Evolutionary conservation across 1,140 invertebrate species (phyloP).

Genomic region (Ceratitis capitata): DNA sequence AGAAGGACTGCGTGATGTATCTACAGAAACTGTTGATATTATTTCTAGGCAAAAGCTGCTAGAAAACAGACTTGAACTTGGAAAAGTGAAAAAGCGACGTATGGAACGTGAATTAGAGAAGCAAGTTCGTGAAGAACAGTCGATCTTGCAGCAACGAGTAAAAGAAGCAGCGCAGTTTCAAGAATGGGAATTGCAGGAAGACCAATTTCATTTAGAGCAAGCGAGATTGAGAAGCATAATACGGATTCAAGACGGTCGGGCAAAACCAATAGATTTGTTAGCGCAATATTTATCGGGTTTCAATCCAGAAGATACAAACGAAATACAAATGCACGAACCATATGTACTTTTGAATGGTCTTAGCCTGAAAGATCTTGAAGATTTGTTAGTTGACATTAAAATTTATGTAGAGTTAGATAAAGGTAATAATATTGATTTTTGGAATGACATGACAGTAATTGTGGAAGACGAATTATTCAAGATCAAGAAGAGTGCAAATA

Average conservation of each 20-base stretch:
- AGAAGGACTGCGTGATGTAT: conserved; percentile 84
- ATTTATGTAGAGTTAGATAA: conserved; percentile 88
- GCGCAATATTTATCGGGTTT: conserved; percentile 96
- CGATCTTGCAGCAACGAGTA: conserved; percentile 85
- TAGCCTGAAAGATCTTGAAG: conserved; percentile 93
- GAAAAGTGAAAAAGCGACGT: conserved; percentile 92
- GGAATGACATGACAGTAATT: conserved; percentile 97
- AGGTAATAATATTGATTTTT: conserved; percentile 90
- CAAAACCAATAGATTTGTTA: conserved; percentile 97
- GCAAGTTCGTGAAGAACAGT: conserved; percentile 89
- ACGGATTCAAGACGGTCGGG: conserved; percentile 93
- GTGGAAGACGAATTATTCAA: conserved; percentile 95
- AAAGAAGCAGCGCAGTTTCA: conserved; percentile 95
- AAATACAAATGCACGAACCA: conserved; percentile 99
- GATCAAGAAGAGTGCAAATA: conserved; percentile 76
- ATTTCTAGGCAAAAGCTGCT: conserved; percentile 87
- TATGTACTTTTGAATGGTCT: conserved; percentile 95
- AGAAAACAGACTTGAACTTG: conserved; percentile 88
- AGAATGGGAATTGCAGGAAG: conserved; percentile 95
- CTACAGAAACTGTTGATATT: conserved; percentile 84
- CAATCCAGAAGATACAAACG: conserved; percentile 90
- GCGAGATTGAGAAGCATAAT: conserved; percentile 90
- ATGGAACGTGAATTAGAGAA: conserved; percentile 90
- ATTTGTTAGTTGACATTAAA: conserved; percentile 96
- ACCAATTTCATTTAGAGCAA: conserved; percentile 91